phyloP scores from a whole-genome alignment of 2,113 vertebrate genomes.

The Tetraodon nigroviridis region DNA sequence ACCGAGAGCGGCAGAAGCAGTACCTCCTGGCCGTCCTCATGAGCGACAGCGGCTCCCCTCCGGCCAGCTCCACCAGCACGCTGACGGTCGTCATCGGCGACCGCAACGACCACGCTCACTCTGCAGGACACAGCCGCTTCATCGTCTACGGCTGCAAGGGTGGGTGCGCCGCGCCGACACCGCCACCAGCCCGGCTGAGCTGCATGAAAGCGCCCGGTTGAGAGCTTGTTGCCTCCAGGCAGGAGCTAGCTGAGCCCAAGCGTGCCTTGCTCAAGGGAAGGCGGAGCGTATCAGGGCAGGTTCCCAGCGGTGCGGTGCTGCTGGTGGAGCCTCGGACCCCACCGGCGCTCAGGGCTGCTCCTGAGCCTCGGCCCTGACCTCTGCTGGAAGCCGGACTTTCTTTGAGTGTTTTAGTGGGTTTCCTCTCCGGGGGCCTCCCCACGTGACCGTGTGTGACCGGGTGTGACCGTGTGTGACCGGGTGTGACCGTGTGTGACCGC shows the following conservation, averaged over 20 bases:
- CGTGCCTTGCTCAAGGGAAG: slow-evolving; percentile 1
- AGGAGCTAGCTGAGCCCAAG: no score
- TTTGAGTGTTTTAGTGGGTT: slow-evolving; percentile 57
- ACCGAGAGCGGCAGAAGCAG: slow-evolving; percentile 80
- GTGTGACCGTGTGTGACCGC: no score
- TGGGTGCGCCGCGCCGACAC: slow-evolving; percentile 41
- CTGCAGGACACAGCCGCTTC: slow-evolving; percentile 79
- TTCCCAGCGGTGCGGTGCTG: not conserved
- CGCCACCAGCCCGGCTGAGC: not conserved
- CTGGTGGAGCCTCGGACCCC: slow-evolving; percentile 14
- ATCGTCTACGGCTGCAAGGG: slow-evolving; percentile 83
- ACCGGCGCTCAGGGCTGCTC: slow-evolving; percentile 11
- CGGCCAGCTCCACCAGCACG: slow-evolving; percentile 82
- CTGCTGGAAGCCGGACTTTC: slow-evolving; percentile 44
- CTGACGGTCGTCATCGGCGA: slow-evolving; percentile 82
- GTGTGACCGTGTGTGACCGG: no score
- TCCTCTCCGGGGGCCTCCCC: slow-evolving; percentile 38
- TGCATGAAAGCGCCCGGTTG: no score
- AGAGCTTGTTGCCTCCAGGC: no score
- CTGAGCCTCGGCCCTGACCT: slow-evolving; percentile 48
- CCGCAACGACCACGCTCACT: slow-evolving; percentile 84
- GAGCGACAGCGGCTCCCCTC: slow-evolving; percentile 81
- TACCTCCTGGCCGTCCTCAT: slow-evolving; percentile 81
- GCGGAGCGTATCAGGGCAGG: not conserved
- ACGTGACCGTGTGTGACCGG: no score